Evolutionary conservation across 2,888 invertebrate species (phyloP).

Genomic region (Geotrupes spiniger): DNA sequence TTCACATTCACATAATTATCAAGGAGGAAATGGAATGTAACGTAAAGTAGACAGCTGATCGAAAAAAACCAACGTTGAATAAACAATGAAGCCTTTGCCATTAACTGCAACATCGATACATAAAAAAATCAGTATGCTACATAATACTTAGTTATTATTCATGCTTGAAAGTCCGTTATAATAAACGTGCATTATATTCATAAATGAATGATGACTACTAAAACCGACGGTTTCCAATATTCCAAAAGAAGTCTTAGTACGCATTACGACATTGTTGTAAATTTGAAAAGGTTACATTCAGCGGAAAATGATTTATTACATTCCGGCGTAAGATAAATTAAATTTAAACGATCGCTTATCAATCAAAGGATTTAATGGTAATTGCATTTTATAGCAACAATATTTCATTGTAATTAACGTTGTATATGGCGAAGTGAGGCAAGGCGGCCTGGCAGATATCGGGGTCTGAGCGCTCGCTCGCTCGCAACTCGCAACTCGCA

Average conservation of each 20-base stretch:
- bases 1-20: no score
- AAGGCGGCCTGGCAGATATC: no score
- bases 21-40: no score
- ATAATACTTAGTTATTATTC: no score
- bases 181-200: no score
- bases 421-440: neutral
- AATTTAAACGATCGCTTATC: neutral
- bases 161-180: no score
- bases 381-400: constrained; percentile 14
- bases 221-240: neutral
- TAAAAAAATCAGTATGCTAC: no score
- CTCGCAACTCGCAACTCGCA: neutral
- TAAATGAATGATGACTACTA: no score
- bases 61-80: no score
- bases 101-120: no score
- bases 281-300: neutral
- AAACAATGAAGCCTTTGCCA: no score
- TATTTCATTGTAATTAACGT: constrained; percentile 17
- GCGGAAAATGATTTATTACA: neutral
- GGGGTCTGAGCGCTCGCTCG: neutral
- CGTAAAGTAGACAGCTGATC: no score
- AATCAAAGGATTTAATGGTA: constrained; percentile 14
- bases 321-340: neutral
- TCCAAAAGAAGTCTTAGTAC: neutral
- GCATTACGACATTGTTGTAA: constrained; percentile 1